Evolutionary conservation across 2,888 invertebrate species (phyloP).

Genomic region (Dione vanillae): DNA sequence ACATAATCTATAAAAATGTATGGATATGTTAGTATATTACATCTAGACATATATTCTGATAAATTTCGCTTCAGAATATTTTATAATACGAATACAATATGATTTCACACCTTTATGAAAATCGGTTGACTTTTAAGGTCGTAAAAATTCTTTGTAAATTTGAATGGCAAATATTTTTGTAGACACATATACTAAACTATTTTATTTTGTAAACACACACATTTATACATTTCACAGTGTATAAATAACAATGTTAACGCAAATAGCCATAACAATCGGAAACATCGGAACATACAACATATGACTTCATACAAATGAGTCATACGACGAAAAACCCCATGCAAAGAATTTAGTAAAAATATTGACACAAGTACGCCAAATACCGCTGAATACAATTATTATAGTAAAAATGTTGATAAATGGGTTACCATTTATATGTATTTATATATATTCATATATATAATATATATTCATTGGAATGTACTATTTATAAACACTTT

Average conservation of each 20-base stretch:
- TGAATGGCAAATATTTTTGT: neutral
- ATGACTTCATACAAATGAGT: slow-evolving; percentile 40
- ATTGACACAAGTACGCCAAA: slow-evolving; percentile 28
- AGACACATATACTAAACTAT: neutral
- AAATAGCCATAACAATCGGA: slow-evolving; percentile 13
- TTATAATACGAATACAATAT: no score
- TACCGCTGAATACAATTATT: slow-evolving; percentile 10
- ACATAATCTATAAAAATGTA: neutral
- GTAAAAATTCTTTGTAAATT: no score
- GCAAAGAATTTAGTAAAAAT: slow-evolving; percentile 34
- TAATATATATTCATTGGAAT: neutral
- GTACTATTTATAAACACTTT: neutral
- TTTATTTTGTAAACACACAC: neutral
- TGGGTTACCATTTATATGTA: neutral
- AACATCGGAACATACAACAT: slow-evolving; percentile 1
- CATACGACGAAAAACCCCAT: slow-evolving; percentile 38
- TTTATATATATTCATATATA: no score
- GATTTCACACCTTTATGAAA: no score
- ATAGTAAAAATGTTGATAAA: neutral
- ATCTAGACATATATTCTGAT: no score
- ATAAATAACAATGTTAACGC: neutral
- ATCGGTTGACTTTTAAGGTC: no score
- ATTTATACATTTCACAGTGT: neutral
- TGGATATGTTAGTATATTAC: neutral
- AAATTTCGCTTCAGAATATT: no score